Percentiles rank a stretch among this genome's conserved stretches.
Evolutionary conservation across 2,797 vertebrate species (phyloP).

Genomic region (Oreonectes daqikongensis): DNA sequence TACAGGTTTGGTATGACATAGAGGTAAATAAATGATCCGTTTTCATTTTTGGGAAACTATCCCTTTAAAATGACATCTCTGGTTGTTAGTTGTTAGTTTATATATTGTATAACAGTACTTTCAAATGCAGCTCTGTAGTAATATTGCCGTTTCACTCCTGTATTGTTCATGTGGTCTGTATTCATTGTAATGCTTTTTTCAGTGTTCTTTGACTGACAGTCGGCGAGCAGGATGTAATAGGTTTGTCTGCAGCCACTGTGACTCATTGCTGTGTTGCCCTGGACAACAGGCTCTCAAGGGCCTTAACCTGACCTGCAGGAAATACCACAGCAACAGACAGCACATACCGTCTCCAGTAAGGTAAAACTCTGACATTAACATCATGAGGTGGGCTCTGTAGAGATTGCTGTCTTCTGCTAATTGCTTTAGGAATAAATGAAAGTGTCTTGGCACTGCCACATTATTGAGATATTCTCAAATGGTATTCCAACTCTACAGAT

Average conservation of each 20-base stretch:
- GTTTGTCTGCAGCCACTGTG: slow-evolving; percentile 4
- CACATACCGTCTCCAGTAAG: neutral
- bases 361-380: slow-evolving; percentile 6
- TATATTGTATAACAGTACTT: neutral
- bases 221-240: neutral
- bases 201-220: neutral
- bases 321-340: slow-evolving; percentile 18
- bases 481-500: neutral
- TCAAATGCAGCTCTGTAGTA: neutral
- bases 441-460: neutral
- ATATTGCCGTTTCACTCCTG: neutral
- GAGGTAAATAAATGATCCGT: too few species aligned
- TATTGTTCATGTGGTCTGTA: neutral
- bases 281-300: slow-evolving; percentile 20
- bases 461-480: neutral
- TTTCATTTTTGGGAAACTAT: too few species aligned
- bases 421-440: neutral
- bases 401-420: neutral
- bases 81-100: too few species aligned
- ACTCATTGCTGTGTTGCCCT: neutral
- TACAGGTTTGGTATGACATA: too few species aligned
- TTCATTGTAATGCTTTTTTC: neutral
- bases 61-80: too few species aligned
- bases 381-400: slow-evolving; percentile 1
- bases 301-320: slow-evolving; percentile 22